phyloP scores from a whole-genome alignment of 2,888 invertebrate species.

The Drosophila nr. perissopoda region DNA sequence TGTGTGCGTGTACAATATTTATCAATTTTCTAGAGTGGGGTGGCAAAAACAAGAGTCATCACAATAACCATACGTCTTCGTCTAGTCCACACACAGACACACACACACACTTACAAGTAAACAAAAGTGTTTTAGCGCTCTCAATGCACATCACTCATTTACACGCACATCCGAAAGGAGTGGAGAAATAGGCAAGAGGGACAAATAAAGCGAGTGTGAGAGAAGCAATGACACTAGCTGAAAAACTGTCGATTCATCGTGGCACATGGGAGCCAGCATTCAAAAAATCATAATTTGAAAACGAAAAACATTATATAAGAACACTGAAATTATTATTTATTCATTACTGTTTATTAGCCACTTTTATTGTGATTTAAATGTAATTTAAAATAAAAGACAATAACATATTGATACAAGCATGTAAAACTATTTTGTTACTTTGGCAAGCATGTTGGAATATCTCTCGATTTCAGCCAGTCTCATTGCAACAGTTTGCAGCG shows the following conservation, averaged over 20 bases:
- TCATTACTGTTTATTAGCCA: background rate
- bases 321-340: background rate
- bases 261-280: background rate
- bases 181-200: slow-evolving; percentile 3
- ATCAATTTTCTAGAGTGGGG: slow-evolving; percentile 61
- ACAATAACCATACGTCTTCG: slow-evolving; percentile 80
- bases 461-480: slow-evolving; percentile 32
- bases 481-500: slow-evolving; percentile 18
- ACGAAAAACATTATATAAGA: background rate
- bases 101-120: slow-evolving; percentile 39
- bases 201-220: background rate
- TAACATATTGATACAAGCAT: background rate
- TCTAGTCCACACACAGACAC: slow-evolving; percentile 46
- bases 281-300: background rate
- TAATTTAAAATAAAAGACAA: background rate
- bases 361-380: background rate
- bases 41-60: slow-evolving; percentile 69
- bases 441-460: background rate
- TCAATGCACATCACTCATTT: slow-evolving; percentile 77
- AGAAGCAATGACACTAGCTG: slow-evolving; percentile 23
- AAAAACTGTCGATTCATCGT: slow-evolving; percentile 15
- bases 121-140: slow-evolving; percentile 73
- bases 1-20: slow-evolving; percentile 67
- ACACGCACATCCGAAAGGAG: slow-evolving; percentile 42
- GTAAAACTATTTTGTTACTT: background rate